Evolutionary conservation across 2,888 invertebrate species (phyloP).

Genomic region (Bimastos eiseni): DNA sequence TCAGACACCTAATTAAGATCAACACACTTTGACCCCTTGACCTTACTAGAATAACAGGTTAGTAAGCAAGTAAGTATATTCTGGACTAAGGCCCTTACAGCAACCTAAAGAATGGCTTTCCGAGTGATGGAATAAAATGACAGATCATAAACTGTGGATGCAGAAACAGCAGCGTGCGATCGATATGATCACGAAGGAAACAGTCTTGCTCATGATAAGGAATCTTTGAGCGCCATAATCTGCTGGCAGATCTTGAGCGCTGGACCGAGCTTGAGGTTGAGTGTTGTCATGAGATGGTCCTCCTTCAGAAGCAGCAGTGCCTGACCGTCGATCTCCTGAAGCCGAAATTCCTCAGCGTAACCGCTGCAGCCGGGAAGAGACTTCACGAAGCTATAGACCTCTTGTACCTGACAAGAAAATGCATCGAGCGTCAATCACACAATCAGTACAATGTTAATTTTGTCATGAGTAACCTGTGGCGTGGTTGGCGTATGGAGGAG

Average conservation of each 20-base stretch:
- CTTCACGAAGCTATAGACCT: conserved; percentile 85
- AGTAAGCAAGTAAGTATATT: too few species aligned
- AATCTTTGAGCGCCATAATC: conserved; percentile 65
- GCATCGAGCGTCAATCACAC: not conserved
- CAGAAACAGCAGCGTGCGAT: not conserved
- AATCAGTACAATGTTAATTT: not conserved
- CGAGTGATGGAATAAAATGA: not conserved
- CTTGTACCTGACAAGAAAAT: conserved; percentile 68
- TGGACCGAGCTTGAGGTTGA: conserved; percentile 92
- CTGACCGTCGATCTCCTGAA: conserved; percentile 73
- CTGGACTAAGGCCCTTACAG: not conserved
- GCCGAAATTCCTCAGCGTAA: conserved; percentile 90
- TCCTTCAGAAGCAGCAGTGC: conserved; percentile 87
- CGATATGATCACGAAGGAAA: not conserved
- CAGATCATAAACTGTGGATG: not conserved
- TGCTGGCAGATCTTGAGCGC: conserved; percentile 92
- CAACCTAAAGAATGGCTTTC: not conserved
- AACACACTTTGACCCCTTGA: too few species aligned
- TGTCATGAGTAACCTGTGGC: too few species aligned
- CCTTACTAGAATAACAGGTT: too few species aligned
- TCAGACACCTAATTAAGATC: not conserved
- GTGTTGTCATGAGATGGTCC: conserved; percentile 89
- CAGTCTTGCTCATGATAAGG: not conserved
- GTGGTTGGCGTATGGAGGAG: too few species aligned
- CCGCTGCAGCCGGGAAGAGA: conserved; percentile 85